Conservation (phyloP, 2,888 invertebrate genomes). For the Drepana falcataria region DNA sequence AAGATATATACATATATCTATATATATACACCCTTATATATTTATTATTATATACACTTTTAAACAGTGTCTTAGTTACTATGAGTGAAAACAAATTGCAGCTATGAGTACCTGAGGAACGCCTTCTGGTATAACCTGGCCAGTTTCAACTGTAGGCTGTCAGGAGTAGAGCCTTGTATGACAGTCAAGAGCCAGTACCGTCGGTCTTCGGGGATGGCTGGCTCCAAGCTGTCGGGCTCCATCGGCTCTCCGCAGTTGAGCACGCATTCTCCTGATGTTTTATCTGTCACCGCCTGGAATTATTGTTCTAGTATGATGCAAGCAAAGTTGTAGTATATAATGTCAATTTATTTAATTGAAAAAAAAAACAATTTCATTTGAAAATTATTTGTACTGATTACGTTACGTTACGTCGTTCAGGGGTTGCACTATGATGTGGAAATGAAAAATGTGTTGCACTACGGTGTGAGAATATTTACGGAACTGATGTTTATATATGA, state of each 20-base stretch:
- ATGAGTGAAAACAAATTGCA: background rate
- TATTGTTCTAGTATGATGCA: background rate
- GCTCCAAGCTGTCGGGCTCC: slow-evolving; percentile 68
- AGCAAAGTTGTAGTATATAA: too few relatives aligned
- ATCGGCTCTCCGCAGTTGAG: slow-evolving; percentile 70
- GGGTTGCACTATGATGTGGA: too few relatives aligned
- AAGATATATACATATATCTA: too few relatives aligned
- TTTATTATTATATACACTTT: too few relatives aligned
- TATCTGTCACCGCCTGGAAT: slow-evolving; percentile 67
- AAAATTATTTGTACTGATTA: too few relatives aligned
- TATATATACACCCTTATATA: too few relatives aligned
- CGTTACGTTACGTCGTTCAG: too few relatives aligned
- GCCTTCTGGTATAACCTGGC: slow-evolving; percentile 89
- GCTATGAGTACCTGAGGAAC: slow-evolving; percentile 81
- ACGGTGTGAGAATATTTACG: too few relatives aligned
- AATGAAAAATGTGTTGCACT: too few relatives aligned
- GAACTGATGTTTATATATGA: too few relatives aligned
- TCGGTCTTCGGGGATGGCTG: slow-evolving; percentile 80
- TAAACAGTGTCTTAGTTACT: background rate
- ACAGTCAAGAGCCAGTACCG: slow-evolving; percentile 91
- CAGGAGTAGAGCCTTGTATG: slow-evolving; percentile 78
- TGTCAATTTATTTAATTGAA: too few relatives aligned
- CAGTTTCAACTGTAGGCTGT: slow-evolving; percentile 85
- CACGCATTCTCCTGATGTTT: slow-evolving; percentile 70
- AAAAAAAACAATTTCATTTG: too few relatives aligned